These are phyloP conservation scores for Manis pentadactyla DNA, from an alignment of 2,797 vertebrate genomes.

Conservation along the genomic window DNA sequence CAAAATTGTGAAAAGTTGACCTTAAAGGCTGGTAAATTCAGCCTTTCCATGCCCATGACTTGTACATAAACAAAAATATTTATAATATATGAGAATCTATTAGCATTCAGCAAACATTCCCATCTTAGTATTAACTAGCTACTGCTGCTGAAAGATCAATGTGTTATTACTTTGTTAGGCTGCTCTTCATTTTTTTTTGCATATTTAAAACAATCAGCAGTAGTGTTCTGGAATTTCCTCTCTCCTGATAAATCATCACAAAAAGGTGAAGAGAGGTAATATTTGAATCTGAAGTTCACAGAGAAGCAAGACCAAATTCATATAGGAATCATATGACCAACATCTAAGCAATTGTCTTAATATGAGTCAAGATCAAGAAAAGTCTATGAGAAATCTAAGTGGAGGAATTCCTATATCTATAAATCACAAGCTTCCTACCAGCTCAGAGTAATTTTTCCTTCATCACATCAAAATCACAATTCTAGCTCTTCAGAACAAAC, in stretches of 20 bases:
- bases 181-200: background rate
- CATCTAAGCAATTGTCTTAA: background rate
- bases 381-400: background rate
- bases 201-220: constrained; percentile 14
- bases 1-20: background rate
- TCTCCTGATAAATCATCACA: background rate
- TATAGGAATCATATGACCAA: background rate
- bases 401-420: background rate
- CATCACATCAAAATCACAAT: background rate
- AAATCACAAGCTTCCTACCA: background rate
- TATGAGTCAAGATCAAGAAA: background rate
- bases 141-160: background rate
- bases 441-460: background rate
- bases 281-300: background rate
- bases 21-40: background rate
- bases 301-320: background rate
- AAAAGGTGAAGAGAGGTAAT: background rate
- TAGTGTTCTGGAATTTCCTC: background rate
- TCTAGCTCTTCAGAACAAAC: background rate
- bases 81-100: background rate
- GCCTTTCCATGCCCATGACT: rapidly evolving
- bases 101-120: background rate
- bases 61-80: background rate
- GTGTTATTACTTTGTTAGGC: background rate
- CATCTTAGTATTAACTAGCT: background rate